A percentile compares a stretch with the other conserved stretches of the same genome.
Evolutionary conservation across 2,888 invertebrate genomes (phyloP).

Genomic region (Dasysyrphus tricinctus): DNA sequence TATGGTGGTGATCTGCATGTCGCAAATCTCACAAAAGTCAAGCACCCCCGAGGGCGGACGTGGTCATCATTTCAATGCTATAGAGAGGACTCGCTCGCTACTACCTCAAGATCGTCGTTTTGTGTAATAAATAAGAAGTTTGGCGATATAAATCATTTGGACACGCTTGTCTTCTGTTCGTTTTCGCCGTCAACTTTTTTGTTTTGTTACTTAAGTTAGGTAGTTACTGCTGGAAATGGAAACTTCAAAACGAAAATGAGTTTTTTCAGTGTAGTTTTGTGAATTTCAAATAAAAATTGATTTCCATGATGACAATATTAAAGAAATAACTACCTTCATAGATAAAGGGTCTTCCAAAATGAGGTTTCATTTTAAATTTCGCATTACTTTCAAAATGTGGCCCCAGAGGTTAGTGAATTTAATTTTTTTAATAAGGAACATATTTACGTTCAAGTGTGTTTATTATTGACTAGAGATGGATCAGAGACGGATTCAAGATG

Average conservation of each 20-base stretch:
- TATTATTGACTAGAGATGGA: too few species aligned
- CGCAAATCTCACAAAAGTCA: constrained; percentile 55
- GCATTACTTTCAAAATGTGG: too few species aligned
- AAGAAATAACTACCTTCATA: too few species aligned
- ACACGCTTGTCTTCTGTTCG: constrained; percentile 63
- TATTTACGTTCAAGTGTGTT: too few species aligned
- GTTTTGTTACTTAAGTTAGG: constrained; percentile 33
- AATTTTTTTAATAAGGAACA: too few species aligned
- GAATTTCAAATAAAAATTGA: neutral
- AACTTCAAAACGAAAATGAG: constrained; percentile 27
- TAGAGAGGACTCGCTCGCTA: neutral
- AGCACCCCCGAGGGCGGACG: constrained; percentile 37
- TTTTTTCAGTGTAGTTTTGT: constrained; percentile 1
- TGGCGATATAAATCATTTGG: constrained; percentile 68
- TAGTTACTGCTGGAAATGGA: neutral
- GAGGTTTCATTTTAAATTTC: too few species aligned
- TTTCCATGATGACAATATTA: neutral
- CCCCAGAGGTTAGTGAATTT: too few species aligned
- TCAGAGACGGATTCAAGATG: too few species aligned
- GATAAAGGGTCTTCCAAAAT: too few species aligned
- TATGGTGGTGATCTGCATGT: constrained; percentile 69
- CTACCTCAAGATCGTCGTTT: constrained; percentile 42
- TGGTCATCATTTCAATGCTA: constrained; percentile 15
- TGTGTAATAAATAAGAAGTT: constrained; percentile 65
- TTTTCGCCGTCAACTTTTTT: constrained; percentile 47